Evolutionary conservation across 2,888 invertebrate genomes (phyloP), one percentile per base, ranked within the genome.

Genomic region (Acleris laterana): DNA sequence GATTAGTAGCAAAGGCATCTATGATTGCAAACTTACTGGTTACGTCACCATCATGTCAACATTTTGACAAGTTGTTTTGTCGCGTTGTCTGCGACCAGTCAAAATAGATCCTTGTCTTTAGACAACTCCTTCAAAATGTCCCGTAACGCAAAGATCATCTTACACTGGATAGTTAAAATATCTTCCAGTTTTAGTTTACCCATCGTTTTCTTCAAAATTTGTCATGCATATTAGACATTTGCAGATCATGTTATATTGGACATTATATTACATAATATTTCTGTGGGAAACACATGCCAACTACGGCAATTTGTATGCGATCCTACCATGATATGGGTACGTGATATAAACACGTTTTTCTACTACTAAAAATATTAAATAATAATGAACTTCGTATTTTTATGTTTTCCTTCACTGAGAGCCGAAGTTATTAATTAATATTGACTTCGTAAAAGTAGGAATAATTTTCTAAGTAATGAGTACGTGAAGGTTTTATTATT

Each of bases 21-120:
- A 51, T 63, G 62, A 68, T 69, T 69, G 62, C 53, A 38, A 72
- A 66, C 68, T 74, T 72, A 57, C 48, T 62, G 68, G 72, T 83
- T 82, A 78, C 84, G 70, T 81, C 80, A 69, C 68, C 69, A 72
- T 87, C 84, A 84, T 81, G 83, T 83, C 83, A 87, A 82, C 80
- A 73, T 82, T 85, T 86, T 84, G 84, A 85, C 87, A 83, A 78
- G 76, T 74, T 75, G 68, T 72, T 70, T 76, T 75, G 77, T 86
- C 83, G 79, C 38, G 13, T 38, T 83, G 78, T 83, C 80, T 82
- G 81, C 81, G 83, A 72, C 82, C 79, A 78, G 46, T 62, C 25
- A 72, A 73, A 71, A 60, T 53, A 71, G 81, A 79, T 59, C 79
- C 68, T 51, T 74, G 9, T 22, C 13, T 22, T 50, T 48, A 11